Evolutionary conservation across 1,140 invertebrate species (phyloP).

Genomic region (Papilio xuthus): DNA sequence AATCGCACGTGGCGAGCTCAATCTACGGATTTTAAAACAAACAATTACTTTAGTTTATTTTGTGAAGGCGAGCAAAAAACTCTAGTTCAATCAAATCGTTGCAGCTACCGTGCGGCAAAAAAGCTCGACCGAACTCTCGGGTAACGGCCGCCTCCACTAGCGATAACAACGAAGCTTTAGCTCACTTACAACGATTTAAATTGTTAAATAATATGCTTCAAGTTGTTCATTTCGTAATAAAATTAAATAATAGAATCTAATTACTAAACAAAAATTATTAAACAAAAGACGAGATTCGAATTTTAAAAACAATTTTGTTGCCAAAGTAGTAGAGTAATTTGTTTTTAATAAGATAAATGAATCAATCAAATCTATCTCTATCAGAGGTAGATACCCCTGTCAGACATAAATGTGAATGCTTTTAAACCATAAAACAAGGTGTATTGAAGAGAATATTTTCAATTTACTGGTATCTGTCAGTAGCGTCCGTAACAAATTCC

Average conservation of each 20-base stretch:
- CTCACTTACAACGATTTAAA: conserved; percentile 44
- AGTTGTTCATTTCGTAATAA: neutral
- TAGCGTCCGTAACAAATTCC: conserved; percentile 63
- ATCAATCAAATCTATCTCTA: neutral
- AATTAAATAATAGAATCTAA: neutral
- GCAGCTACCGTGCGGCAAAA: conserved; percentile 71
- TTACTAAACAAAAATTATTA: too few species aligned
- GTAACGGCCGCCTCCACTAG: conserved; percentile 54
- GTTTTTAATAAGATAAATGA: neutral
- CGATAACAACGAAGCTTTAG: conserved; percentile 57
- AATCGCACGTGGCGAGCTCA: conserved; percentile 69
- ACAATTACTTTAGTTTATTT: conserved; percentile 79
- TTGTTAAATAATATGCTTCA: conserved; percentile 24
- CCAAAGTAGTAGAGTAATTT: too few species aligned
- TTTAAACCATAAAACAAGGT: conserved; percentile 16
- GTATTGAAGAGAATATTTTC: conserved; percentile 21
- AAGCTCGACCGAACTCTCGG: conserved; percentile 55
- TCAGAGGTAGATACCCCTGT: too few species aligned
- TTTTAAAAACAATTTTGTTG: too few species aligned
- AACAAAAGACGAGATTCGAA: too few species aligned
- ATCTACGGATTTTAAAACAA: conserved; percentile 78
- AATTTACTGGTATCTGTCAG: conserved; percentile 7
- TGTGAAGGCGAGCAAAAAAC: conserved; percentile 74
- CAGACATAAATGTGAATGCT: neutral
- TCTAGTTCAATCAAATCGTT: conserved; percentile 74